Conservation (phyloP, 2,797 vertebrate species). For the Aphelocoma californica region DNA sequence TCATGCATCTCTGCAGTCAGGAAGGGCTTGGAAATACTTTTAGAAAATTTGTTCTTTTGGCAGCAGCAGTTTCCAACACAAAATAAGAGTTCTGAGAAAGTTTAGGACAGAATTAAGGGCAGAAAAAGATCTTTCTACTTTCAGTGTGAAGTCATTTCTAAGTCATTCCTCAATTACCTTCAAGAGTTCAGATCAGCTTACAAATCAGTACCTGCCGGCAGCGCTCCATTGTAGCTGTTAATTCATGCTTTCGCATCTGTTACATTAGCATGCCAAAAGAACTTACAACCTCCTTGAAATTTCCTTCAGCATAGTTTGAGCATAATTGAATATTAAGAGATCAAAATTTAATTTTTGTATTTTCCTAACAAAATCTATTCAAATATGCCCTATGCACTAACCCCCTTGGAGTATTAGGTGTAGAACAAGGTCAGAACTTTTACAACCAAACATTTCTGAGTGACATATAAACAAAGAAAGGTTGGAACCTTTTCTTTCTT, state of each 20-base stretch:
- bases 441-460: constrained; percentile 24
- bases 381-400: constrained; percentile 26
- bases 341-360: constrained; percentile 61
- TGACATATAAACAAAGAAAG: constrained; percentile 55
- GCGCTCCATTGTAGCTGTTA: constrained; percentile 53
- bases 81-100: not conserved
- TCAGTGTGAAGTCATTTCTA: constrained; percentile 44
- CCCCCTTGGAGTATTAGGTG: constrained; percentile 27
- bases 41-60: not conserved
- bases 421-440: constrained; percentile 57
- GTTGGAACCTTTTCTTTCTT: constrained; percentile 38
- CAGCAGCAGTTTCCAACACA: not conserved
- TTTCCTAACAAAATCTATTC: constrained; percentile 66
- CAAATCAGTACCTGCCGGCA: constrained; percentile 59
- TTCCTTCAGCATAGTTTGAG: constrained; percentile 61
- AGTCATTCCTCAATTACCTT: constrained; percentile 51
- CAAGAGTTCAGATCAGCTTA: constrained; percentile 13
- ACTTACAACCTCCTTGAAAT: constrained; percentile 63
- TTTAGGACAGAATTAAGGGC: not conserved
- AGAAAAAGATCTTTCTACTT: not conserved
- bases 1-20: not conserved
- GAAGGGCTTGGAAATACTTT: not conserved
- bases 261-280: constrained; percentile 72
- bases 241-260: constrained; percentile 67
- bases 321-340: constrained; percentile 68